These are phyloP conservation scores for Acrossocheilus fasciatus DNA, from an alignment of 2,797 vertebrate genomes.

Conservation along the genomic window DNA sequence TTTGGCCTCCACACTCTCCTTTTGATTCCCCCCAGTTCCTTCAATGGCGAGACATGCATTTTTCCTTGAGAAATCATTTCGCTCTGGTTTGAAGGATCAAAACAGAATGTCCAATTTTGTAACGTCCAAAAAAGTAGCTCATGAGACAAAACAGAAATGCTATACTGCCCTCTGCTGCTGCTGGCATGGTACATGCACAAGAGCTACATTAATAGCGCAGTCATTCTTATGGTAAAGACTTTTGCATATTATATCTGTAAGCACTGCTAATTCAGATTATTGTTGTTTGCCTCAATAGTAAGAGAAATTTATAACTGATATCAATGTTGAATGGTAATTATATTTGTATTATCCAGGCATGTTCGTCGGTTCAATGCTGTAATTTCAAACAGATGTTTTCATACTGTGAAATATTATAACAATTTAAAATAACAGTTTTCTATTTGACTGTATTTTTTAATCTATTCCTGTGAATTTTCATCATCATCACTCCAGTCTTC, in stretches of 20 bases:
- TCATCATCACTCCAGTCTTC: neutral
- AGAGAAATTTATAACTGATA: neutral
- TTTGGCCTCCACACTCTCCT: neutral
- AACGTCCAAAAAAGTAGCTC: constrained; percentile 55
- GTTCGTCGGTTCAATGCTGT: neutral
- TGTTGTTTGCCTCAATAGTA: neutral
- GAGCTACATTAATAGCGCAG: neutral
- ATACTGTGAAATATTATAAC: neutral
- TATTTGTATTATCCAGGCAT: neutral
- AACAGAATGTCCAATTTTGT: constrained; percentile 69
- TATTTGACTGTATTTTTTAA: neutral
- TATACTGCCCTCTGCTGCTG: constrained; percentile 65
- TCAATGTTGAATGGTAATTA: neutral
- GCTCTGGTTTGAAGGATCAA: constrained; percentile 66
- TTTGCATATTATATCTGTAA: neutral
- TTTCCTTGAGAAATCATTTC: constrained; percentile 55
- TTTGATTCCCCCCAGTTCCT: constrained; percentile 1
- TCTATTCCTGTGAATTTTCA: neutral
- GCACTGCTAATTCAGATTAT: neutral
- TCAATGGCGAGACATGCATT: neutral
- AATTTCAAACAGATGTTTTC: neutral
- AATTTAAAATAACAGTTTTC: neutral
- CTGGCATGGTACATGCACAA: neutral
- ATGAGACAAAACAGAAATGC: constrained; percentile 55
- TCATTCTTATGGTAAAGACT: neutral